Evolutionary conservation across 2,888 invertebrate species (phyloP).

Genomic region (Eilema griseolum): DNA sequence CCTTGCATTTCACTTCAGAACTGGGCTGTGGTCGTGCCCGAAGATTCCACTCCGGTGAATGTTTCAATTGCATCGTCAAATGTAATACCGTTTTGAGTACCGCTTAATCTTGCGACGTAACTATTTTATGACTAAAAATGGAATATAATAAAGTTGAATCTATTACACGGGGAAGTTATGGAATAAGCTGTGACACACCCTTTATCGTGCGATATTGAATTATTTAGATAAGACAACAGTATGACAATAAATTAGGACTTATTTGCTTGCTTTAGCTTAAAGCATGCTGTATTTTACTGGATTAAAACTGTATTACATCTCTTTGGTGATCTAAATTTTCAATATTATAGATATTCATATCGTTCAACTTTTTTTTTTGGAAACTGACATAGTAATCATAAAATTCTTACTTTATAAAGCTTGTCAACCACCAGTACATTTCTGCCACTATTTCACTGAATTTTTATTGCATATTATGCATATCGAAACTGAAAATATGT

Average conservation of each 20-base stretch:
- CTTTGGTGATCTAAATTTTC: neutral
- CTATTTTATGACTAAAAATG: constrained; percentile 61
- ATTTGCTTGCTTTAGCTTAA: neutral
- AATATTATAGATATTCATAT: neutral
- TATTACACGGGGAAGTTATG: constrained; percentile 31
- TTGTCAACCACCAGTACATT: neutral
- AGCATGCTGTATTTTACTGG: too few species aligned
- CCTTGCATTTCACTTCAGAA: constrained; percentile 78
- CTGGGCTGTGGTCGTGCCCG: constrained; percentile 78
- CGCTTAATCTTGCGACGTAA: constrained; percentile 72
- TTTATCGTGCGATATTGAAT: constrained; percentile 23
- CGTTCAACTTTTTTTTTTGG: neutral
- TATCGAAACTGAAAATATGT: neutral
- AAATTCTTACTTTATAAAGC: neutral
- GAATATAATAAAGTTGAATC: constrained; percentile 44
- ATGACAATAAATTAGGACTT: constrained; percentile 11
- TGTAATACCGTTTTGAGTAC: constrained; percentile 79
- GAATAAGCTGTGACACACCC: constrained; percentile 38
- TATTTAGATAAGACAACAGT: constrained; percentile 10
- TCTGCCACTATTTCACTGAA: neutral
- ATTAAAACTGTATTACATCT: too few species aligned
- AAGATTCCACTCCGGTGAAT: constrained; percentile 68
- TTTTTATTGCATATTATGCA: neutral
- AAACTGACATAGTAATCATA: neutral
- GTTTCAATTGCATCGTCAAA: constrained; percentile 73